Evolutionary conservation across 2,797 vertebrate genomes (phyloP), one percentile per base, ranked within the genome.

Genomic region (Nothura maculosa): DNA sequence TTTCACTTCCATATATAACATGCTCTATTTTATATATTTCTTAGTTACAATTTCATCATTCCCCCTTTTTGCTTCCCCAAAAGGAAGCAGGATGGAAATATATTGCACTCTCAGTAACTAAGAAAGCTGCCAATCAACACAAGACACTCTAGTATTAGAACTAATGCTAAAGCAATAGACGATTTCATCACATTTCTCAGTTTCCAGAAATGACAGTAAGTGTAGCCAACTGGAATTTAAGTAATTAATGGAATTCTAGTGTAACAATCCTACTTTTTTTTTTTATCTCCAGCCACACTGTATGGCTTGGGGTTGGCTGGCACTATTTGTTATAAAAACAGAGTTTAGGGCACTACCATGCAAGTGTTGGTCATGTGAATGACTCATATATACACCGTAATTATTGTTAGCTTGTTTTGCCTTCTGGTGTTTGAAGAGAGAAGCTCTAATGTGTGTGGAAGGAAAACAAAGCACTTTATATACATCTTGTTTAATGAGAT

Each of bases 211-310:
- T 50, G 22, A 43, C 68, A 38, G 6, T 72, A 90, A 82, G 30
- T 12, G 78, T 11, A 94, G 58, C 7, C 70, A 72, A 47, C 34
- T 91, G 43, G 40, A 82, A 74, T 22, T 43, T 25, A 89, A 86
- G 64, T 58, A 78, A 45, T n/a, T 73, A 61, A 87, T 87, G 62
- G 54, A 90, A 82, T 77, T 94, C 43, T 61, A 85, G 28, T 68
- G 84, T 64, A 90, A 81, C n/a, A 86, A 85, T 45, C 57, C 36
- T 57, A 24, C 25, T 72, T 48, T 47, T 45, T 47, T 67, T 47
- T 52, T 27, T 27, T 10, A 12, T 27, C 28, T 19, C 43, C 60
- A 58, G 18, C 47, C 7, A n/a, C 7, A 89, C 15, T 85, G 7
- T 32, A 81, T 79, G 52, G 50, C 50, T 55, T 55, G 19, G 47